Percentiles rank a stretch among this genome's conserved stretches.
Conservation (phyloP, 2,797 vertebrate genomes). For the Centropyge bicolor region DNA sequence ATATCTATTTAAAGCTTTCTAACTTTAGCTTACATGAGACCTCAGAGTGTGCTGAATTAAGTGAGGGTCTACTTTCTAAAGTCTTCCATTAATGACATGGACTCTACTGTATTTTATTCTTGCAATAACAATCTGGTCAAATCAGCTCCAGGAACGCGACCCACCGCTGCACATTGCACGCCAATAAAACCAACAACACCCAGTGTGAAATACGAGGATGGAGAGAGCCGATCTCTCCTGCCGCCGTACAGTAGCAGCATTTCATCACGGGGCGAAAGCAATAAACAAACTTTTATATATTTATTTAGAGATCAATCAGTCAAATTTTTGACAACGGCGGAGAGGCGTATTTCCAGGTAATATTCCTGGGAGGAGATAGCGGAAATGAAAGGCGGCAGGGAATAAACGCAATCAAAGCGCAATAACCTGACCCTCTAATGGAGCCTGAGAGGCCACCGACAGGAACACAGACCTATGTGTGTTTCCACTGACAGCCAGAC, state of each 20-base stretch:
- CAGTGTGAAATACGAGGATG: conserved; percentile 23
- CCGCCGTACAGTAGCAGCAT: conserved; percentile 33
- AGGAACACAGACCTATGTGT: conserved; percentile 86
- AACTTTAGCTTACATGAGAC: neutral
- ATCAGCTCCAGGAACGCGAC: neutral
- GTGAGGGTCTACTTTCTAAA: neutral
- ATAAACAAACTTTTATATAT: conserved; percentile 81
- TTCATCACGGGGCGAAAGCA: conserved; percentile 66
- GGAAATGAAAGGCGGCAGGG: conserved; percentile 81
- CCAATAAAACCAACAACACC: conserved; percentile 8
- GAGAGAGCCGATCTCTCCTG: conserved; percentile 24
- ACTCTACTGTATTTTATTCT: neutral
- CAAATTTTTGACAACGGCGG: conserved; percentile 76
- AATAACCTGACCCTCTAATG: conserved; percentile 86
- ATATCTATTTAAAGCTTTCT: neutral
- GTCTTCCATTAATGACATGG: too few species aligned
- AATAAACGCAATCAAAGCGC: conserved; percentile 88
- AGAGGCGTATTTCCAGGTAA: conserved; percentile 79
- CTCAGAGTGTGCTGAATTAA: too few species aligned
- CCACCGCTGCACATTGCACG: neutral
- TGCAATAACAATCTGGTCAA: neutral
- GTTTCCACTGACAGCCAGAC: conserved; percentile 85
- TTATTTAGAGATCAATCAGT: conserved; percentile 84
- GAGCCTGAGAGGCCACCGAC: conserved; percentile 83
- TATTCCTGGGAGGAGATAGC: conserved; percentile 77